phyloP scores from a whole-genome alignment of 1,140 invertebrate species.

The Bombus impatiens region DNA sequence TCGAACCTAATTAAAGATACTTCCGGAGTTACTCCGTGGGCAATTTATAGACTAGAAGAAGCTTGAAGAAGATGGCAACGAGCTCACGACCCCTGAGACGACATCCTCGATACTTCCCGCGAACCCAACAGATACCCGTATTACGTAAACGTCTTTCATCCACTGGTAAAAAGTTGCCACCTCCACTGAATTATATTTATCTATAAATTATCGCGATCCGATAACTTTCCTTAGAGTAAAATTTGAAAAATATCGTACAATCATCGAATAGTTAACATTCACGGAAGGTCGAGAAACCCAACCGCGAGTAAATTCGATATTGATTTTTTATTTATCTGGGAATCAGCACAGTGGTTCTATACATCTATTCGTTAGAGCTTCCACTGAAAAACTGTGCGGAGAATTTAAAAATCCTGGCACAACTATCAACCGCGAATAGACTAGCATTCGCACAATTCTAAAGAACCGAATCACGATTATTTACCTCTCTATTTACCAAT shows the following conservation, averaged over 20 bases:
- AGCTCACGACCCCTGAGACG: not conserved
- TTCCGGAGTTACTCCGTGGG: not conserved
- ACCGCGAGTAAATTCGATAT: too few species aligned
- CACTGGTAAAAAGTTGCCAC: not conserved
- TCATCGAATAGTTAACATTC: not conserved
- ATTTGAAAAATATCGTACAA: not conserved
- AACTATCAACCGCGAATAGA: not conserved
- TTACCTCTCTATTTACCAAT: conserved; percentile 12
- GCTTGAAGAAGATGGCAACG: not conserved
- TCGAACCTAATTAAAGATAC: not conserved
- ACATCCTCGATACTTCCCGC: not conserved
- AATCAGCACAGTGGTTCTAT: rapidly evolving
- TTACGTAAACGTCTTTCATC: not conserved
- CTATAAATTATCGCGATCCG: not conserved
- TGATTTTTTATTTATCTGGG: too few species aligned
- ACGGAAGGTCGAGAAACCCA: too few species aligned
- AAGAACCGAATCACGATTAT: conserved; percentile 6
- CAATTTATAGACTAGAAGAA: not conserved
- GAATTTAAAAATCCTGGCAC: not conserved
- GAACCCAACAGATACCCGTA: not conserved
- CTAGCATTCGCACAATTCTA: not conserved
- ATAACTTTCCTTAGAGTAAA: not conserved
- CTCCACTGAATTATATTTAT: not conserved
- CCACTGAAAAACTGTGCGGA: not conserved
- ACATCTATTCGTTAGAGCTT: not conserved